A percentile compares a stretch with the other conserved stretches of the same genome.
Evolutionary conservation across 2,797 vertebrate species (phyloP).

Genomic region (Staurois parvus): DNA sequence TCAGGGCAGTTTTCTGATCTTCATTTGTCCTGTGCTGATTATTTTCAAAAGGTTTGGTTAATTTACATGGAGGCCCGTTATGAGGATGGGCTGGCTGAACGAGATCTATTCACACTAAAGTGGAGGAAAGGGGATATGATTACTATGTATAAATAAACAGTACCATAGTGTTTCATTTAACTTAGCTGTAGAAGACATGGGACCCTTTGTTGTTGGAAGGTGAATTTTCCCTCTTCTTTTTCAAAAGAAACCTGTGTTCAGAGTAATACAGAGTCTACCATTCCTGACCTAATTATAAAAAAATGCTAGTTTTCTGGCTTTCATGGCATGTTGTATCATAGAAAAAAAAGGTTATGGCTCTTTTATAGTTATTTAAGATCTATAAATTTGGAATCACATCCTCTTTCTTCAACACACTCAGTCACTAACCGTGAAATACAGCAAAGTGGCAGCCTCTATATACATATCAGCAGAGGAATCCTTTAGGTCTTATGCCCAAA

Average conservation of each 20-base stretch:
- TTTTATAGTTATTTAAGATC: no score
- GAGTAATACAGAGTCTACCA: not conserved
- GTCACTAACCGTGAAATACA: not conserved
- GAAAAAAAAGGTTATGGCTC: no score
- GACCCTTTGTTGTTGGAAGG: not conserved
- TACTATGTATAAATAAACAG: not conserved
- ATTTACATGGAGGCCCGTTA: not conserved
- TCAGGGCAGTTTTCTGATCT: slow-evolving; percentile 13
- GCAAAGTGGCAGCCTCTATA: no score
- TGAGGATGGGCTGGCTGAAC: not conserved
- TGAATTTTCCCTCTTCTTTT: not conserved
- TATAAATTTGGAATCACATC: no score
- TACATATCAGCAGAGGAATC: no score
- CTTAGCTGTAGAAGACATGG: not conserved
- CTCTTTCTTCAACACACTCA: not conserved
- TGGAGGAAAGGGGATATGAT: not conserved
- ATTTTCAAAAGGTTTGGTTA: slow-evolving; percentile 3
- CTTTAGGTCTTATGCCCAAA: no score
- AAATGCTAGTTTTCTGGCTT: no score
- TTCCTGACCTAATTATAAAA: not conserved
- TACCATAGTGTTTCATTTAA: not conserved
- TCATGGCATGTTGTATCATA: not conserved
- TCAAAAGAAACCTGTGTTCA: not conserved
- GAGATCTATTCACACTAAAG: not conserved
- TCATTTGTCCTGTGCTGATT: slow-evolving; percentile 9